A percentile compares a stretch with the other conserved stretches of the same genome.
Conservation (phyloP, 1,140 invertebrate species). For the Heterodera carotae region DNA sequence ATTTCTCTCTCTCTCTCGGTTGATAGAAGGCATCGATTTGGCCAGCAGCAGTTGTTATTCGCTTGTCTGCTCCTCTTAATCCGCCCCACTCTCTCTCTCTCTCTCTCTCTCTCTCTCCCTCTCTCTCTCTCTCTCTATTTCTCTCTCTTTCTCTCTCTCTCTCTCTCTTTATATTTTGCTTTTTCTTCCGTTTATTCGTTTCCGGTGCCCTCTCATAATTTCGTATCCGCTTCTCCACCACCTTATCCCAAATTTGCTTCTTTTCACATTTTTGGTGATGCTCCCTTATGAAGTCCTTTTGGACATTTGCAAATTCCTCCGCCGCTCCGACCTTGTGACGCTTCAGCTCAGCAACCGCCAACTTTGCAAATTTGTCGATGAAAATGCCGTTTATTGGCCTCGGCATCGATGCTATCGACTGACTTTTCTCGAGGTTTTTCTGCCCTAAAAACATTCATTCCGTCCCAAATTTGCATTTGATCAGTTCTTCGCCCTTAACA, state of each 20-base stretch:
- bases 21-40: neutral
- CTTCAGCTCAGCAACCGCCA: neutral
- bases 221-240: neutral
- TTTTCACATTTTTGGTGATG: neutral
- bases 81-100: too few species aligned
- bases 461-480: neutral
- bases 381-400: neutral
- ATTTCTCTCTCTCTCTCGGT: too few species aligned
- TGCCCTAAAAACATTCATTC: too few species aligned
- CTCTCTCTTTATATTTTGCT: neutral
- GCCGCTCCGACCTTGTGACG: neutral
- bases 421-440: conserved; percentile 2
- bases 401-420: conserved; percentile 1
- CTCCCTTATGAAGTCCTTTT: conserved; percentile 6
- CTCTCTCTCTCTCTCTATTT: too few species aligned
- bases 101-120: too few species aligned
- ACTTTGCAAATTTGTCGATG: neutral
- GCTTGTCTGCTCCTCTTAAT: too few species aligned
- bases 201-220: neutral
- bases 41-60: neutral
- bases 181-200: neutral
- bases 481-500: neutral
- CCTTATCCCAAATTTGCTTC: neutral
- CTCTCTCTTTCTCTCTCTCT: too few species aligned
- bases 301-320: conserved; percentile 6